Percentiles rank a stretch among this genome's conserved stretches.
These are phyloP conservation scores for Idaea straminata DNA, from an alignment of 2,888 invertebrate species.

Conservation along the genomic window DNA sequence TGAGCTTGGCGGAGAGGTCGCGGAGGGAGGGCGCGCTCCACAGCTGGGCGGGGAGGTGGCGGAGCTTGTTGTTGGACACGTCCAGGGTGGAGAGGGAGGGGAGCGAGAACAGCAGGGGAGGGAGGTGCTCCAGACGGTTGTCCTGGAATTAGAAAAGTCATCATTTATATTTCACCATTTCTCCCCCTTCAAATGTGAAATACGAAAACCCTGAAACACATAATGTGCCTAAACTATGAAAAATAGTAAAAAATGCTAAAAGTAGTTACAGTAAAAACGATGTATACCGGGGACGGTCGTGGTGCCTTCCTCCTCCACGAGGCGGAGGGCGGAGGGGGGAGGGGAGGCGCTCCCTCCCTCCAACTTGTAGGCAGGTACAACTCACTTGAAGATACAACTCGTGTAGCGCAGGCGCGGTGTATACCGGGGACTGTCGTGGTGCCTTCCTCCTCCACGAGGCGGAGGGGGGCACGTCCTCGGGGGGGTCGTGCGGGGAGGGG, in stretches of 20 bases:
- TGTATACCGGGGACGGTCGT: too few species aligned
- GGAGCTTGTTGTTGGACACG: constrained; percentile 96
- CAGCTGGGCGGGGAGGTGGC: constrained; percentile 88
- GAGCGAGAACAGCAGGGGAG: constrained; percentile 89
- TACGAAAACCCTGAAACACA: too few species aligned
- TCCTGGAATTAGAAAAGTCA: too few species aligned
- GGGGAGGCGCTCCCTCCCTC: too few species aligned
- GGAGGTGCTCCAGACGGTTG: constrained; percentile 91
- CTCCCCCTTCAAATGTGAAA: too few species aligned
- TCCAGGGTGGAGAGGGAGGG: constrained; percentile 90
- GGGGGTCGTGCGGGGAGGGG: constrained; percentile 73
- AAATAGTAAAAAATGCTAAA: too few species aligned
- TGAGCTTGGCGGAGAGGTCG: constrained; percentile 94
- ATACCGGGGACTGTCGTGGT: constrained; percentile 67
- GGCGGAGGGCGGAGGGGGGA: too few species aligned
- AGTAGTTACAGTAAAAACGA: too few species aligned
- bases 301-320: too few species aligned
- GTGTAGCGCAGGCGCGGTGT: constrained; percentile 88
- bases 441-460: constrained; percentile 40
- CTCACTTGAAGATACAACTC: constrained; percentile 91
- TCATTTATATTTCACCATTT: too few species aligned
- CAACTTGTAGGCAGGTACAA: too few species aligned
- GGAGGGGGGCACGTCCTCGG: constrained; percentile 52
- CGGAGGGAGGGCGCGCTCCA: constrained; percentile 93
- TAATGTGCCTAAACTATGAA: too few species aligned